Base-by-base conservation (phyloP, 2,113 vertebrate genomes). In the Azemiops feae region DNA sequence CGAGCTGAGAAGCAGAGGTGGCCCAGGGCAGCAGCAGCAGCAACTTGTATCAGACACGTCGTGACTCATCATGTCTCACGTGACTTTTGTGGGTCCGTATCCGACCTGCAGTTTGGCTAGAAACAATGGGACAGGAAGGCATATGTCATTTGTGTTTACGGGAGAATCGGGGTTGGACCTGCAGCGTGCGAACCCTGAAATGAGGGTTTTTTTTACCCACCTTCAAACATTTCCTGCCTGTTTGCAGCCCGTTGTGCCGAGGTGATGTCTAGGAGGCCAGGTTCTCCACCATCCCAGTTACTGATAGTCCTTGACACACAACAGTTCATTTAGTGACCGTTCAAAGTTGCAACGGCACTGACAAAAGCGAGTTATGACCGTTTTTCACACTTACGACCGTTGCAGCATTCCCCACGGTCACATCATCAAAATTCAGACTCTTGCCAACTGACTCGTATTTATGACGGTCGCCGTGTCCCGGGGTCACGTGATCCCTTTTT, bases 161-260 rank as follows among this genome's bases (percentile, higher is more conserved):
- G 27, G 55, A 74, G 3, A 20, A 60, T 1, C 20, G 43, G 57
- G 55, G 74, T 93, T 22, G 52, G 0, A 91, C 43, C 43, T 60
- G 27, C 0, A 14, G 85, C 6, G 6, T 10, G 0, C 1, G 47
- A 34, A 22, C n/a, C 20, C 2, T 30, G 34, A 3, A 57, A n/a
- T 6, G 12, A 11, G 3, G 10, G 43, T 50, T 50, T 47, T 45
- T 87, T 91, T 6, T 6, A 69, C 91, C 89, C 0, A 94, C 88
- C 94, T 89, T 91, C 94, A 94, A 58, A 94, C 93, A 94, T 95
- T 94, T 95, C 93, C 92, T 69, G 10, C n/a, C 39, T 92, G 57
- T 7, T 53, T 9, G 1, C 52, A 6, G 30, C 11, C 20, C 12
- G 3, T 92, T 92, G 58, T 64, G 57, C 45, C 85, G 50, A 87